A percentile compares a stretch with the other conserved stretches of the same genome.
phyloP scores from a whole-genome alignment of 2,113 vertebrate species.

The Vombatus ursinus region DNA sequence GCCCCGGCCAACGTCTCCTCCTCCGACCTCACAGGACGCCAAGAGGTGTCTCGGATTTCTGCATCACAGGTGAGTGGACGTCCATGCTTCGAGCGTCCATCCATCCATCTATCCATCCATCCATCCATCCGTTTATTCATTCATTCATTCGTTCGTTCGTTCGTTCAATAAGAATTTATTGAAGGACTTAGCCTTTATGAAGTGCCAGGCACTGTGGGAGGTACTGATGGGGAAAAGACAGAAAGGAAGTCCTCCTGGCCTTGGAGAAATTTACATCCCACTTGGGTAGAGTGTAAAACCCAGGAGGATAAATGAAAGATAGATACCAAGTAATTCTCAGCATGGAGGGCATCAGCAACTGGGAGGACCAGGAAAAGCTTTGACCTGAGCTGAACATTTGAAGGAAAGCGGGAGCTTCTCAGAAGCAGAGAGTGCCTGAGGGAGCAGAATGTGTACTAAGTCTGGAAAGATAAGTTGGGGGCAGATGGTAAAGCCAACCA shows the following conservation, averaged over 20 bases:
- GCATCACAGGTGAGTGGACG: slow-evolving; percentile 90
- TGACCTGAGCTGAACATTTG: not conserved
- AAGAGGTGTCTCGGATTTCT: slow-evolving; percentile 93
- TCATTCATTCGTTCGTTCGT: too few relatives aligned
- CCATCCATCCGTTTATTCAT: not conserved
- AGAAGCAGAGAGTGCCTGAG: not conserved
- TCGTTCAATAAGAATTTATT: not conserved
- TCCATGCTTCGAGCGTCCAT: not conserved
- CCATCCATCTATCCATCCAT: not conserved
- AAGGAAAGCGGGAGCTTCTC: not conserved
- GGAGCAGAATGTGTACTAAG: not conserved
- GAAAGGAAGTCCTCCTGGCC: not conserved
- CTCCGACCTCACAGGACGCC: slow-evolving; percentile 95
- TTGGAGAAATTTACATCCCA: not conserved
- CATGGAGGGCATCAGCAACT: not conserved
- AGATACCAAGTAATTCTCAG: not conserved
- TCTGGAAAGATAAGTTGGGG: not conserved
- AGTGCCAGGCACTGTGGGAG: not conserved
- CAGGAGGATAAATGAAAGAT: not conserved
- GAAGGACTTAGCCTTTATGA: not conserved
- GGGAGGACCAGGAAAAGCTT: not conserved
- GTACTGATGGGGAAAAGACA: not conserved
- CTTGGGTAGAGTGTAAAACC: not conserved
- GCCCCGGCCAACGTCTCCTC: slow-evolving; percentile 96
- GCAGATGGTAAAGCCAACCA: not conserved